phyloP scores from a whole-genome alignment of 2,888 invertebrate genomes.

The Microlaimidae sp. region DNA sequence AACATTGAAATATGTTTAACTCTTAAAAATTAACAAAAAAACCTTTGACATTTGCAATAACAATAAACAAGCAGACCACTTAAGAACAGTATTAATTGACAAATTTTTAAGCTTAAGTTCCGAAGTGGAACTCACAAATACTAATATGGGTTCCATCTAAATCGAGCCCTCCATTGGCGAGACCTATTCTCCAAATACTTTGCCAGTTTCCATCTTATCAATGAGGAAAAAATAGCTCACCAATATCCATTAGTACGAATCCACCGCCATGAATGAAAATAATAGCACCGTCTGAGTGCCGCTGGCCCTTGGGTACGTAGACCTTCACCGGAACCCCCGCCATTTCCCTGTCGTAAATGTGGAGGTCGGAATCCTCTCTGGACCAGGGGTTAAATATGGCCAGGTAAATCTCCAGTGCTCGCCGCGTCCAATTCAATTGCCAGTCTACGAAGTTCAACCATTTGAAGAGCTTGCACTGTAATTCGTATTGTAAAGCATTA shows the following conservation, averaged over 20 bases:
- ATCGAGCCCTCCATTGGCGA: background rate
- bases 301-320: constrained; percentile 17
- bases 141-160: no score
- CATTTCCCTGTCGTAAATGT: background rate
- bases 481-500: no score
- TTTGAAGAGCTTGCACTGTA: background rate
- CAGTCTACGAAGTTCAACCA: background rate
- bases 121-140: no score
- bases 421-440: background rate
- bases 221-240: background rate
- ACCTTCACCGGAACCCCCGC: constrained; percentile 17
- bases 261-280: constrained; percentile 29
- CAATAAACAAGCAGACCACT: no score
- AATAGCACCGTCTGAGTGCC: constrained; percentile 22
- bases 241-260: constrained; percentile 22
- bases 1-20: no score
- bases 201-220: constrained; percentile 17
- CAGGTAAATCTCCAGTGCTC: background rate
- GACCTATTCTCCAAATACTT: no score
- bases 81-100: no score
- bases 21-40: no score
- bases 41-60: no score
- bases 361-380: background rate
- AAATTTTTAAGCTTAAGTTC: no score
- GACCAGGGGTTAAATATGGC: background rate